Conservation (phyloP, 2,797 vertebrate species). For the Spea hammondii region DNA sequence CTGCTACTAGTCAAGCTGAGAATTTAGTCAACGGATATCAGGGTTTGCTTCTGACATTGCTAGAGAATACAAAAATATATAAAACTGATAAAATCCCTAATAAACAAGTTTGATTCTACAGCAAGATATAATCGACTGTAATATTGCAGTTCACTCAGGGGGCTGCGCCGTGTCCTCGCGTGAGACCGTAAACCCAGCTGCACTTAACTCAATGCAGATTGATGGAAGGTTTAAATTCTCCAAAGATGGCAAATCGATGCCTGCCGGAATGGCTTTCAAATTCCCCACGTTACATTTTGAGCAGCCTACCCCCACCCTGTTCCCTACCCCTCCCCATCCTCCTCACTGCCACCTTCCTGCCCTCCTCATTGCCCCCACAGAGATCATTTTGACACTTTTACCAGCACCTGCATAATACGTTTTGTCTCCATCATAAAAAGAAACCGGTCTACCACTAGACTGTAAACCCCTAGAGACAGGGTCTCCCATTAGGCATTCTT, state of each 20-base stretch:
- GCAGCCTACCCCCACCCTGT: neutral
- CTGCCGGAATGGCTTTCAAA: neutral
- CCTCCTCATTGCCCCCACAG: neutral
- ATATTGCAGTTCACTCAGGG: neutral
- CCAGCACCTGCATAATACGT: neutral
- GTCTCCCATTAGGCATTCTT: neutral
- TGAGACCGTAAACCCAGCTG: neutral
- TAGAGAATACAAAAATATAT: constrained; percentile 18
- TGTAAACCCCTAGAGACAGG: neutral
- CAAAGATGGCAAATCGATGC: constrained; percentile 37
- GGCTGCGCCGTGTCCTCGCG: neutral
- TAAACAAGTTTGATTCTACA: constrained; percentile 35
- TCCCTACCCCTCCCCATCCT: neutral
- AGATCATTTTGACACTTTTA: neutral
- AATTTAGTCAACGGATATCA: neutral
- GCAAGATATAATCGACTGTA: constrained; percentile 24
- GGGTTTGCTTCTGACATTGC: neutral
- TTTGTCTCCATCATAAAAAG: neutral
- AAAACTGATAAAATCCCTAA: constrained; percentile 35
- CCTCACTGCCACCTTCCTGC: neutral
- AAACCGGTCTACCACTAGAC: neutral
- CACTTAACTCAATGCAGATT: constrained; percentile 19
- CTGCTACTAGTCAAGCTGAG: neutral
- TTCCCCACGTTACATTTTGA: constrained; percentile 5
- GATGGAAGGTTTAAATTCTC: constrained; percentile 30